phyloP scores from a whole-genome alignment of 2,888 invertebrate species.

The Hipparchia sbordonii region DNA sequence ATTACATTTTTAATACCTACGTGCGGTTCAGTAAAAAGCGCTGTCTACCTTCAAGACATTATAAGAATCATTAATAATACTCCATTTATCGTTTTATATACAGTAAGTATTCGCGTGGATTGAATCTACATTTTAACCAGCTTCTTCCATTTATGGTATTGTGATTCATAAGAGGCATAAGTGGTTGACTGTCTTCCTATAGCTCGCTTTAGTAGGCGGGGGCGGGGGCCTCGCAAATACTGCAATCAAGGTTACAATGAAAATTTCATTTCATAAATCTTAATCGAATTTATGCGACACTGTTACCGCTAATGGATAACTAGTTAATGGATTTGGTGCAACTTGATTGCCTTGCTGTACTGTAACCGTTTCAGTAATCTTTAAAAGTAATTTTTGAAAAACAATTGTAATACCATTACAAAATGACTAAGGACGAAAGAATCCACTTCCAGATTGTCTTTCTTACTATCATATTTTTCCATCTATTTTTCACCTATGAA shows the following conservation, averaged over 20 bases:
- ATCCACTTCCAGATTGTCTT: no score
- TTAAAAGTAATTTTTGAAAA: no score
- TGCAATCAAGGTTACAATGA: conserved; percentile 28
- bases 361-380: neutral
- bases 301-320: neutral
- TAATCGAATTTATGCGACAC: neutral
- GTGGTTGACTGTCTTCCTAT: conserved; percentile 34
- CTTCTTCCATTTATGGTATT: conserved; percentile 18
- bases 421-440: no score
- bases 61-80: conserved; percentile 4
- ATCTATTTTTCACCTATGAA: neutral
- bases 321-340: neutral
- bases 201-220: conserved; percentile 26
- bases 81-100: neutral
- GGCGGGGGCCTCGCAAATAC: conserved; percentile 32
- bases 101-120: neutral
- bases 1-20: neutral
- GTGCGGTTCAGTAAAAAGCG: neutral
- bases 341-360: neutral
- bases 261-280: conserved; percentile 13
- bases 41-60: neutral
- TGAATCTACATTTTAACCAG: conserved; percentile 20
- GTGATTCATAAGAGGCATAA: conserved; percentile 32
- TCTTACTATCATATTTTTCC: neutral
- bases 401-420: no score